These are phyloP conservation scores for Scrobipalpa costella DNA, from an alignment of 2,888 invertebrate species.

Conservation along the genomic window DNA sequence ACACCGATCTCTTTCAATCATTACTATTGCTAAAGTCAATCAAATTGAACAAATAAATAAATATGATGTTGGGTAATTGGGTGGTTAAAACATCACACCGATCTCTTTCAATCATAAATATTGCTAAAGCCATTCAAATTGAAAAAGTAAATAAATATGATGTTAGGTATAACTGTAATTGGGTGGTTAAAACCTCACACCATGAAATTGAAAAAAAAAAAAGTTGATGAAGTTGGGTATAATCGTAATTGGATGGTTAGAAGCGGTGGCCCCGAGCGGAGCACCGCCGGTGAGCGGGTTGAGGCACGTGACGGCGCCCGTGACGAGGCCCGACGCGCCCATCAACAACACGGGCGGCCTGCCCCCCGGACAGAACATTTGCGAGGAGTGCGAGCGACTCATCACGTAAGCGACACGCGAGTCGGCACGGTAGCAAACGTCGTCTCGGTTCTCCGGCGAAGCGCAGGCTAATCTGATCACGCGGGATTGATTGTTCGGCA, in stretches of 20 bases:
- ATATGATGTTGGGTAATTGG: no score
- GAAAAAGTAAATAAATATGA: no score
- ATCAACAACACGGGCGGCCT: conserved; percentile 86
- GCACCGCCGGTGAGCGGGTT: conserved; percentile 79
- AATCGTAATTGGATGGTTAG: conserved; percentile 53
- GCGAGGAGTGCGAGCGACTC: conserved; percentile 97
- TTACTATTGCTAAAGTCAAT: background rate
- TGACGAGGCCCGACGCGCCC: conserved; percentile 82
- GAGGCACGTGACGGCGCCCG: conserved; percentile 89
- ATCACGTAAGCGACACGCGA: conserved; percentile 94
- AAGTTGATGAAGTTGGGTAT: no score
- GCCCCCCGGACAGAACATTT: conserved; percentile 95
- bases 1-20: background rate
- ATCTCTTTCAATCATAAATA: background rate
- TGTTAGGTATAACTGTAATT: no score
- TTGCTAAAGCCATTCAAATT: background rate
- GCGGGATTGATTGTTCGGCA: background rate
- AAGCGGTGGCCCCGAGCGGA: conserved; percentile 53
- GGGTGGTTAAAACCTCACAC: no score
- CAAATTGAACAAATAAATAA: no score
- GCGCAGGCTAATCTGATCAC: no score
- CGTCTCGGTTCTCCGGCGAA: conserved; percentile 37
- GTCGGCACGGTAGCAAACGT: conserved; percentile 83
- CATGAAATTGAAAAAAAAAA: no score
- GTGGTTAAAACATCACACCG: no score